These are phyloP conservation scores for Berghia stephanieae DNA, from an alignment of 1,140 invertebrate species.

Conservation along the genomic window DNA sequence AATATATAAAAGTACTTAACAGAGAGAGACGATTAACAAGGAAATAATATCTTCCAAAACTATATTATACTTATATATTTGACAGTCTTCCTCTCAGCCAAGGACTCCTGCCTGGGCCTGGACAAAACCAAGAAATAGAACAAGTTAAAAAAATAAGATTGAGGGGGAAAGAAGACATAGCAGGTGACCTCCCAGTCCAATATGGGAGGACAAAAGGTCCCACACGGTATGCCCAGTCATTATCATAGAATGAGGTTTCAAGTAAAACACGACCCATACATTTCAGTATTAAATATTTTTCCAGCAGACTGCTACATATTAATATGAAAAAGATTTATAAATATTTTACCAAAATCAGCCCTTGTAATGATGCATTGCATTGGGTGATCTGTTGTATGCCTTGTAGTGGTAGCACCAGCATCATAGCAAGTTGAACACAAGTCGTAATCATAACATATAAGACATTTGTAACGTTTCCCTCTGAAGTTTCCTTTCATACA, in stretches of 20 bases:
- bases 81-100: too few relatives aligned
- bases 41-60: too few relatives aligned
- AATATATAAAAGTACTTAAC: too few relatives aligned
- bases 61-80: too few relatives aligned
- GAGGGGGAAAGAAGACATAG: too few relatives aligned
- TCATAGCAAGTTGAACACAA: slow-evolving; percentile 96
- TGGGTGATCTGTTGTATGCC: slow-evolving; percentile 94
- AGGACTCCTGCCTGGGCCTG: too few relatives aligned
- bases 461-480: slow-evolving; percentile 96
- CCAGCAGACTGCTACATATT: background rate
- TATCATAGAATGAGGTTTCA: background rate
- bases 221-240: background rate
- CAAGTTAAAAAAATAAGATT: too few relatives aligned
- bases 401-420: slow-evolving; percentile 88
- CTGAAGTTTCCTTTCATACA: slow-evolving; percentile 98
- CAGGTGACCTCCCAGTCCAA: too few relatives aligned
- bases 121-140: too few relatives aligned
- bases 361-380: slow-evolving; percentile 98
- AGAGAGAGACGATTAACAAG: too few relatives aligned
- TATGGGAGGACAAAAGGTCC: background rate
- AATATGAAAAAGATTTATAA: background rate
- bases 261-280: background rate
- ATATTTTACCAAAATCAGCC: slow-evolving; percentile 82
- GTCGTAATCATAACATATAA: slow-evolving; percentile 99
- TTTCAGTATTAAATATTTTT: background rate